Conservation (phyloP, 2,888 invertebrate species). For the Drosophila gaucha region DNA sequence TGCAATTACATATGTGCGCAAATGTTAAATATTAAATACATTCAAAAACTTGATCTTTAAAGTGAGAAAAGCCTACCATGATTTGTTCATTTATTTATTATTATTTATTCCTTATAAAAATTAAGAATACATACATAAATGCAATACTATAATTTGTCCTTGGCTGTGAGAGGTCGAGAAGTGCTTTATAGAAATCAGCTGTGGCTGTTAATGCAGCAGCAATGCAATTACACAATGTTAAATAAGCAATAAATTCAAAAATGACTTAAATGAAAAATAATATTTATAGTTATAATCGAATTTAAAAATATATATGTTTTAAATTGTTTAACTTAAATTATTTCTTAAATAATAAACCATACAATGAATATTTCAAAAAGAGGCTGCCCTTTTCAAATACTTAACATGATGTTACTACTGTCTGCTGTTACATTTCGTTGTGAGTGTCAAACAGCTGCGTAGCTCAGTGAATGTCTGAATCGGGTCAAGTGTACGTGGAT, state of each 20-base stretch:
- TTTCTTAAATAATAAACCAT: no score
- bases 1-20: not conserved
- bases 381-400: not conserved
- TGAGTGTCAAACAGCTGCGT: conserved; percentile 42
- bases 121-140: not conserved
- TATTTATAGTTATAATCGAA: no score
- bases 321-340: no score
- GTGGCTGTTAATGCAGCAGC: not conserved
- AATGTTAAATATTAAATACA: not conserved
- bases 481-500: conserved; percentile 72
- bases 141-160: not conserved
- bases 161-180: not conserved
- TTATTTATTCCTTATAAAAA: no score
- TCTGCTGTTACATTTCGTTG: not conserved
- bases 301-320: no score
- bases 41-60: not conserved
- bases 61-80: not conserved
- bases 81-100: not conserved
- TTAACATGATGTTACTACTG: not conserved
- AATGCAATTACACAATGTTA: no score
- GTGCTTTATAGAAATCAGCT: not conserved
- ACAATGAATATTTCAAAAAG: no score
- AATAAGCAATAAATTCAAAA: no score
- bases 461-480: conserved; percentile 44
- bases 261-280: no score